Base-by-base conservation (phyloP, 2,113 vertebrate species). In the Takifugu flavidus region DNA sequence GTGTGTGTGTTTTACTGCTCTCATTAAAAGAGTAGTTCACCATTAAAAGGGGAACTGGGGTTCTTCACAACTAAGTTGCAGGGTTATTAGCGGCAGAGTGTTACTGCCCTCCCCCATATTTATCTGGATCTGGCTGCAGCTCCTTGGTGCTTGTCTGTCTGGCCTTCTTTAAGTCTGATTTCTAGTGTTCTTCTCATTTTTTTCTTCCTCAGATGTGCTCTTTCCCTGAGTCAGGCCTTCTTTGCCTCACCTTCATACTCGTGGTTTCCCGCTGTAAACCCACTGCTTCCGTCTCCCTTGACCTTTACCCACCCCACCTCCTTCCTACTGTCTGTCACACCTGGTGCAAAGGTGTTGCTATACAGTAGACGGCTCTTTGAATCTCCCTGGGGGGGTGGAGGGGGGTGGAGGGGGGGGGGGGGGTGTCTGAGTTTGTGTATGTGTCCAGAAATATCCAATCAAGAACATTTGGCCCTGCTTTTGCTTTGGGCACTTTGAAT, bases 361-460 rank as follows among this genome's bases (percentile, higher is more conserved):
- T 85, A 82, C 79, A 77, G 82, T 80, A 72, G 73, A 72, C 60
- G 50, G 39, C 77, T 83, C 79, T 90, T 91, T 91, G 87, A 90
- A 86, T 80, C 89, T 78, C 69, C 54, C 20, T 20, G 20, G 20
- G 20, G 20, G 20, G 20, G 20, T 20, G 20, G 20, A 20, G 20
- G 20, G 20, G 56, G 70, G 74, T 73, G 62, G 72, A 63, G 68
- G 4, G 4, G 20, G 20, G 20, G 20, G 20, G 20, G 64, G 65
- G 64, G 39, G 43, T 61, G 26, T 4, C 44, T 45, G 44, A 13
- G 44, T 45, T 4, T 45, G 44, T 45, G 44, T 45, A 5, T 45
- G 44, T 45, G 44, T 56, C 29, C 29, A 31, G 29, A 6, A 31
- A 31, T 31, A 6, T 31, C 29, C 29, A 71, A 64, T 77, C 49